Base-by-base conservation (phyloP, 2,888 invertebrate genomes). In the Rhamnusium bicolor region DNA sequence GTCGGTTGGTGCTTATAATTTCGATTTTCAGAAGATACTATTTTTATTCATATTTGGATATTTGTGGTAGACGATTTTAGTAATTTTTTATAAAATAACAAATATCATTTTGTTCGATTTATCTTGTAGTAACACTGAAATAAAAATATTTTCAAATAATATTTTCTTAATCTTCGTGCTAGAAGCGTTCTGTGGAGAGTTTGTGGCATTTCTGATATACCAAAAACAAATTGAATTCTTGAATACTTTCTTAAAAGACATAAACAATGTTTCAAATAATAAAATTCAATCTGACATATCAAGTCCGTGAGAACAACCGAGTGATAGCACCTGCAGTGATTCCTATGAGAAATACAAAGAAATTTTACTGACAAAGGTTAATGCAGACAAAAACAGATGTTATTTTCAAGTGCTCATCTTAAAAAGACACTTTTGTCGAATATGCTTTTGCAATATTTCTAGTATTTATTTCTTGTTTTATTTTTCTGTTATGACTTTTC, bases 291-390 rank as follows among this genome's bases (percentile, higher is more conserved):
- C 40, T n/a, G 40, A 40, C 40, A 40, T 40, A 40, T 40, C 40
- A 40, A 40, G 40, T 40, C n/a, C 40, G 40, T 40, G 40, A 40
- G 40, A 40, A 40, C n/a, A 40, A 40, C 40, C 2, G 40, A 40
- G 40, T 40, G 40, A 51, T 51, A 7, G 2, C 51, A 51, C 19
- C 51, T 51, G 51, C 21, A 19, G 18, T 21, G 12, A 3, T 19
- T 51, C 24, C 24, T 54, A 24, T 54, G 24, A 12, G 14, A n/a
- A 54, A n/a, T 54, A 24, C 54, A 21, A 24, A 19, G 54, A 54
- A 24, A 54, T 54, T 54, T 54, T 54, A 24, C 54, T 24, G 54
- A 24, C 54, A 54, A 54, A 54, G 54, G 54, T 54, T 54, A 54
- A 24, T 24, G 54, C 24, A 54, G 24, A 54, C 24, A 54, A 32